Percentiles rank a stretch among this genome's conserved stretches.
phyloP scores from a whole-genome alignment of 2,113 vertebrate species.

The Muntiacus muntjak region DNA sequence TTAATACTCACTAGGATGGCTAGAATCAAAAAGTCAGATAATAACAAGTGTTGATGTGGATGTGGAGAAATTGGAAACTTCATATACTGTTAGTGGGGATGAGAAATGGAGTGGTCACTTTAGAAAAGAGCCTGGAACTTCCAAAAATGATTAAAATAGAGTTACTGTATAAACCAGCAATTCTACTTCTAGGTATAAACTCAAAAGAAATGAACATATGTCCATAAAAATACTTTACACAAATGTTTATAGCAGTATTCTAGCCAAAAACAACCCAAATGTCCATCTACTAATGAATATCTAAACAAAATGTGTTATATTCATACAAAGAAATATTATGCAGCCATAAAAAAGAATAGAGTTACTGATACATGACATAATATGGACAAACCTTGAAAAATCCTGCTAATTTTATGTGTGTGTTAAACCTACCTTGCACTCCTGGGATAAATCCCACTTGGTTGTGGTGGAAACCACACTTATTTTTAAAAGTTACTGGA shows the following conservation, averaged over 20 bases:
- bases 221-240: not conserved
- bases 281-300: not conserved
- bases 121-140: not conserved
- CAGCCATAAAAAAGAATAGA: not conserved
- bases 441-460: not conserved
- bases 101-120: not conserved
- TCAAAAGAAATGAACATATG: not conserved
- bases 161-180: not conserved
- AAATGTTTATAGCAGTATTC: not conserved
- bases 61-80: not conserved
- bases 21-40: not conserved
- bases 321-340: not conserved
- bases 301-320: not conserved
- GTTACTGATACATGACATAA: not conserved
- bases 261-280: not conserved
- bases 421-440: not conserved
- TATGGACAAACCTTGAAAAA: not conserved
- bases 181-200: not conserved
- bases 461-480: not conserved
- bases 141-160: not conserved
- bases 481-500: not conserved
- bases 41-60: not conserved
- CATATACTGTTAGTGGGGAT: not conserved
- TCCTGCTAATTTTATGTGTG: not conserved
- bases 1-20: not conserved